Evolutionary conservation across 2,888 invertebrate genomes (phyloP), one percentile per base, ranked within the genome.

Genomic region (Harpalus rubripes): DNA sequence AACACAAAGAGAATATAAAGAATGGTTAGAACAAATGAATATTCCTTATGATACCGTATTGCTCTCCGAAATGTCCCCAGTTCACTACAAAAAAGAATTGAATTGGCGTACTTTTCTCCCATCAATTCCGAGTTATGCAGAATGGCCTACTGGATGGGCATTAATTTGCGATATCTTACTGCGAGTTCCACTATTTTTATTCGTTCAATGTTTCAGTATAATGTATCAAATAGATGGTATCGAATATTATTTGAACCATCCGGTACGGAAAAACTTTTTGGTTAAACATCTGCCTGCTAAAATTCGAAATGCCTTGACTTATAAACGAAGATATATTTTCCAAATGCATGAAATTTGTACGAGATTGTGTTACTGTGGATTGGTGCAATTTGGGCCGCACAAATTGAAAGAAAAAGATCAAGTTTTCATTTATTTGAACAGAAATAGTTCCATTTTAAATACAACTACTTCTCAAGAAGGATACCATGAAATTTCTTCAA

Each of bases 71-170:
- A 89, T 94, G 87, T 91, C 92, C 4, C 89, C 90, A 0, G 89
- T 93, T 65, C 94, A 93, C 85, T 92, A 90, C 58, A 56, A 79
- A 56, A 91, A 91, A 3, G 92, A 93, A 79, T 90, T 94, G 5
- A 92, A 91, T 87, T 96, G 96, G 95, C 95, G 94, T 89, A 95
- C 95, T 91, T 96, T 96, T 89, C 91, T 96, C 12, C 93, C 95
- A 0, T 95, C 96, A 0, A 88, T 96, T 65, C 94, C 94, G 0
- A 88, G 89, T 65, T 94, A 95, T 88, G 86, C 88, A 89, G 93
- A 93, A 15, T 95, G 94, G 91, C 92, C 92, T 0, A 59, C 88
- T 7, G 96, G 96, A 8, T 96, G 96, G 96, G 92, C 94, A 39
- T 91, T 95, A 79, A 91, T 96, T 86, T 93, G 94, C 86, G 96